Base-by-base conservation (phyloP, 2,888 invertebrate genomes). In the Drosophila borborema region DNA sequence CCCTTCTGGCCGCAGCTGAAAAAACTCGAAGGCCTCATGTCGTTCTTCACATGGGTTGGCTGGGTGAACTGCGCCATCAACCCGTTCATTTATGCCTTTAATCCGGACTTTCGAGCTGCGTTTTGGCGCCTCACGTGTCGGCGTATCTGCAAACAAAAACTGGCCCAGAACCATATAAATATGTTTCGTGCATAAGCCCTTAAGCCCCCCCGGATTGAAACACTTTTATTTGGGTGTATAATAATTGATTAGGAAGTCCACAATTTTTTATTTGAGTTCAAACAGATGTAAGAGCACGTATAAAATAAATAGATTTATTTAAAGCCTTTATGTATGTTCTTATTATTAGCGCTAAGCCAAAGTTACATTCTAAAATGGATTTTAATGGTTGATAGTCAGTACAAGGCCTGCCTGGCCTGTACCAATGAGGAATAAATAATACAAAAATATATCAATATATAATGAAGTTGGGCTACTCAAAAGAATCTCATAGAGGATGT, bases 51-150 rank as follows among this genome's bases (percentile, higher is more conserved):
- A 1, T 98, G 98, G 97, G 94, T 98, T 48, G 98, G 97, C 0
- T 98, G 97, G 97, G 96, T 97, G 77, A 98, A 98, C 91, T 97
- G 97, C 1, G 97, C 97, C 5, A 97, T 98, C 71, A 98, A 98
- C 93, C 97, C 98, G 0, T 97, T 97, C 91, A 98, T 98, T 87
- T 98, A 98, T 90, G 97, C 97, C 16, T 97, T 97, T 93, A 97
- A 97, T 77, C 96, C 96, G 0, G 97, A 97, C 91, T 97, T 97
- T 91, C 95, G 97, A 91, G 94, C 96, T 82, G 97, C 97, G 0
- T 97, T 97, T 90, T 97, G 97, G 97, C 94, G 97, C 75, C 93
- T 97, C 43, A 97, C 97, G 54, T 92, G 92, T 56, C 81, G 91
- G 14, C 88, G 89, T 51, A 90, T 93, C 64, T 93, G 91, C 63